Conservation (phyloP, 2,888 invertebrate genomes). For the Drosophila silvestris region DNA sequence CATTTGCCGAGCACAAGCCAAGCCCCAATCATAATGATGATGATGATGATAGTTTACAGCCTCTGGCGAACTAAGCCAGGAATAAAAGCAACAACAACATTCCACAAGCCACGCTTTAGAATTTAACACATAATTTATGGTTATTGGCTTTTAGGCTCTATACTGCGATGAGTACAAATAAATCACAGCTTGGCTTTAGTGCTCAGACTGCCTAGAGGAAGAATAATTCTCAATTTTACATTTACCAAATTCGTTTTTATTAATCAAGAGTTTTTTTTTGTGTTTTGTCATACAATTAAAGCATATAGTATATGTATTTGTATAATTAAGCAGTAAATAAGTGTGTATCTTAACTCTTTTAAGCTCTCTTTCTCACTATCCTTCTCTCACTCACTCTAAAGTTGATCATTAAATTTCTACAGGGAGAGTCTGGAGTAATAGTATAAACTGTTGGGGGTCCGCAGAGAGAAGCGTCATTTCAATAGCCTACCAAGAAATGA, state of each 20-base stretch:
- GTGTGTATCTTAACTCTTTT: conserved; percentile 32
- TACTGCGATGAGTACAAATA: conserved; percentile 25
- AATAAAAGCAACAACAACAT: conserved; percentile 34
- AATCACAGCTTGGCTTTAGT: conserved; percentile 24
- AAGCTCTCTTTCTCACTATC: conserved; percentile 4
- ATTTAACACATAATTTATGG: conserved; percentile 57
- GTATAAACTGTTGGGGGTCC: conserved; percentile 47
- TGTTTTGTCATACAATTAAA: conserved; percentile 77
- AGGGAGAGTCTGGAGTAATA: conserved; percentile 12
- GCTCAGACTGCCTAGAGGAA: background rate
- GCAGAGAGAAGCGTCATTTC: conserved; percentile 75
- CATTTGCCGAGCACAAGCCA: conserved; percentile 54
- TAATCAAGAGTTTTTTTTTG: conserved; percentile 56
- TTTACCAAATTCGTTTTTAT: conserved; percentile 73
- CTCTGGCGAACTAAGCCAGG: conserved; percentile 8
- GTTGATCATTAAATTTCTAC: conserved; percentile 40
- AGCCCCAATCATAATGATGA: conserved; percentile 2
- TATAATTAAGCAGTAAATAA: conserved; percentile 35
- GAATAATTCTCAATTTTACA: conserved; percentile 20
- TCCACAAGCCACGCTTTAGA: conserved; percentile 24
- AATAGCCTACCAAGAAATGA: conserved; percentile 49
- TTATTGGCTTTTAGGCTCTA: conserved; percentile 52
- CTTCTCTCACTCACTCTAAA: conserved; percentile 42
- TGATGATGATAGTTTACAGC: background rate
- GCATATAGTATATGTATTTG: conserved; percentile 61